These are phyloP conservation scores for Psephotus haematonotus DNA, from an alignment of 2,113 vertebrate species.

Conservation along the genomic window DNA sequence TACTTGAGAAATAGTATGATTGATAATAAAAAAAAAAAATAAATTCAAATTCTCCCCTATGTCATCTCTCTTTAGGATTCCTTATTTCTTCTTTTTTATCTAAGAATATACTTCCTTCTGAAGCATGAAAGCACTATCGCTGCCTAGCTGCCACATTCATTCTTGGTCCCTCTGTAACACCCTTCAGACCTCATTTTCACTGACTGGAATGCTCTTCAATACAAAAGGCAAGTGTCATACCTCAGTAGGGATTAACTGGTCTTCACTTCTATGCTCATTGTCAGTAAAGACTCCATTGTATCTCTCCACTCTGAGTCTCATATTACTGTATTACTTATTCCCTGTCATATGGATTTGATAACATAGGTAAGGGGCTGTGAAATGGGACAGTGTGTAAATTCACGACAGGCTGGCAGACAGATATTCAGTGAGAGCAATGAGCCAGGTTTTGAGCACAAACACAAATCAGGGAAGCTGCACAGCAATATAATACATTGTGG, in stretches of 20 bases:
- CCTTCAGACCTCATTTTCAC: background rate
- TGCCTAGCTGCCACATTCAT: background rate
- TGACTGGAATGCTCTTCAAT: background rate
- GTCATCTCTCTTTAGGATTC: background rate
- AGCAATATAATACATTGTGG: accelerated
- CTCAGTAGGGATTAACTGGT: background rate
- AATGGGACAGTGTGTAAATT: background rate
- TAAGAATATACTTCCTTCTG: background rate
- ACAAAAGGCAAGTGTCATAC: background rate
- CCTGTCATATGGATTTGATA: background rate
- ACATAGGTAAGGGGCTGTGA: background rate
- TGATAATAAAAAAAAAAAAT: background rate
- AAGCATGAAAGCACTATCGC: background rate
- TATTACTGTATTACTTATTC: background rate
- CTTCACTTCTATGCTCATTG: background rate
- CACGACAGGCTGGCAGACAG: background rate
- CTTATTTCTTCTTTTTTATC: background rate
- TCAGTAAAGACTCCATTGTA: background rate
- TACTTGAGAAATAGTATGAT: background rate
- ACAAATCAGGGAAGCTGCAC: background rate
- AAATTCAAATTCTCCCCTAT: background rate
- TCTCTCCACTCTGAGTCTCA: background rate
- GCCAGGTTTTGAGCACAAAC: background rate
- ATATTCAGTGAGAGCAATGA: background rate
- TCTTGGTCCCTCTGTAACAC: background rate